Evolutionary conservation across 2,113 vertebrate species (phyloP), one percentile per base, ranked within the genome.

Genomic region (Solea solea): DNA sequence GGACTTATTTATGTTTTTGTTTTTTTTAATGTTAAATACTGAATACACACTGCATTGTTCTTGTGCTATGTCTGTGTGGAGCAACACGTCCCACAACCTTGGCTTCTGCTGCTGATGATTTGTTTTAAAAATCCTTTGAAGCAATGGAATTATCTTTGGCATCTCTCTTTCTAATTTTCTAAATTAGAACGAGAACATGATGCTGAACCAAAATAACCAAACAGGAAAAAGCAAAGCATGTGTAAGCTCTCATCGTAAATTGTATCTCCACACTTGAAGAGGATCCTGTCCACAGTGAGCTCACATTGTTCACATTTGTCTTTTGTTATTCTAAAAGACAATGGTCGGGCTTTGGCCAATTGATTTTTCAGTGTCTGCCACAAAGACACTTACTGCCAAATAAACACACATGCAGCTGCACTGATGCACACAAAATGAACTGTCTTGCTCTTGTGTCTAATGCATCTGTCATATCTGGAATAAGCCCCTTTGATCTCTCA

Each of bases 381-480:
- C 82, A 64, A 52, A 76, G 68, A 63, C 39, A 49, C 21, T 21
- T n/a, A 40, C 65, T 44, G 34, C 50, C 54, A 58, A 78, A 60
- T 69, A 53, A 55, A 70, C 81, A 79, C 74, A 50, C 64, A 54
- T 57, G 28, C 65, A 61, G 64, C 9, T 80, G 68, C 72, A 52
- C 64, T 74, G 62, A 64, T 60, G 82, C 65, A 74, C 74, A 83
- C 76, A 83, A 86, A 89, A 90, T 90, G 86, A 89, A 89, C 86
- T 90, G 86, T 82, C 79, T 81, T 78, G 72, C 69, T 82, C 83
- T 89, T 4, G 59, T 84, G 72, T 82, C 85, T 88, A 90, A 91
- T 91, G 89, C 87, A 90, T 87, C 85, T 89, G 90, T 91, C 88
- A 90, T 80, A 79, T 85, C 73, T 54, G 80, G 80, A 83, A 62